These are phyloP conservation scores for Phrynocephalus forsythii DNA, from an alignment of 2,797 vertebrate species.

Conservation along the genomic window DNA sequence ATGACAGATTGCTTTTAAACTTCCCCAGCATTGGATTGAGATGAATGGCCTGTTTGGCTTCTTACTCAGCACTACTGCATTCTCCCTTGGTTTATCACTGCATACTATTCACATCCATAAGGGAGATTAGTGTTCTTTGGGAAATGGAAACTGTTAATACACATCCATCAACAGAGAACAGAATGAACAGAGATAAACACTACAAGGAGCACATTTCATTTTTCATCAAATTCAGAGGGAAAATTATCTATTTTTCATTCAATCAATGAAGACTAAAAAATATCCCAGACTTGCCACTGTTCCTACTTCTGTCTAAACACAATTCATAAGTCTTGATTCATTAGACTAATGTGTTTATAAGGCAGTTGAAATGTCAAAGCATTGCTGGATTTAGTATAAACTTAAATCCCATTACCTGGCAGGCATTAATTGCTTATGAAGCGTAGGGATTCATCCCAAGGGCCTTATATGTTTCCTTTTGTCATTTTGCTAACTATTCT, in stretches of 20 bases:
- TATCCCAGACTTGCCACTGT: constrained; percentile 68
- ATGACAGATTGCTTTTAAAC: constrained; percentile 87
- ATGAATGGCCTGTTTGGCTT: constrained; percentile 81
- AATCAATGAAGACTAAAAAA: constrained; percentile 72
- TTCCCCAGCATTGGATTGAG: constrained; percentile 78
- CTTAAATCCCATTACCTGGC: constrained; percentile 99
- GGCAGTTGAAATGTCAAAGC: constrained; percentile 98
- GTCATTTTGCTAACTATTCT: constrained; percentile 99
- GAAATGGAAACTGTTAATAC: constrained; percentile 82
- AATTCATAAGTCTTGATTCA: constrained; percentile 90
- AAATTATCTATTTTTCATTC: constrained; percentile 74
- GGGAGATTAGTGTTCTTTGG: constrained; percentile 81
- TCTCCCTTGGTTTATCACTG: constrained; percentile 78
- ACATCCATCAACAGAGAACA: constrained; percentile 78
- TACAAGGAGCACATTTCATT: constrained; percentile 71
- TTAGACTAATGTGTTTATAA: constrained; percentile 99
- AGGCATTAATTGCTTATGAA: constrained; percentile 99
- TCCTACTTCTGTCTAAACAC: constrained; percentile 78
- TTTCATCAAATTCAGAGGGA: constrained; percentile 71
- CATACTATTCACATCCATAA: constrained; percentile 75
- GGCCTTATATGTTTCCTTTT: constrained; percentile 97
- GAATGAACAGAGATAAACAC: constrained; percentile 72
- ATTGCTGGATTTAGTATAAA: constrained; percentile 99
- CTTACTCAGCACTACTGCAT: constrained; percentile 85
- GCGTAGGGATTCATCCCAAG: constrained; percentile 93